Evolutionary conservation across 2,797 vertebrate species (phyloP).

Genomic region (Liparis tanakae): DNA sequence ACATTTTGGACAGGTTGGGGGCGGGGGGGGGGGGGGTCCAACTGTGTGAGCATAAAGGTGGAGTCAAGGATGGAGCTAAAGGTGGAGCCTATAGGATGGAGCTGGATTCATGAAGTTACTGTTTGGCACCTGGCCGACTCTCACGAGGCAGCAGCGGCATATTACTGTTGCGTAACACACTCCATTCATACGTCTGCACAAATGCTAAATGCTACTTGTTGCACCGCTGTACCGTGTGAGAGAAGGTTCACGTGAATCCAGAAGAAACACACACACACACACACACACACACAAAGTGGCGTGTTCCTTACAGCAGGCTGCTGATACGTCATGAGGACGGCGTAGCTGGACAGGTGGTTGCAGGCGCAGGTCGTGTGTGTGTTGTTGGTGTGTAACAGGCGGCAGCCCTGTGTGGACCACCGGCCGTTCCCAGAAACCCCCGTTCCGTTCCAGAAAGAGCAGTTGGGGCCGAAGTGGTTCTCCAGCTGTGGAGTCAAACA

Average conservation of each 20-base stretch:
- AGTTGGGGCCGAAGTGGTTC: conserved; percentile 94
- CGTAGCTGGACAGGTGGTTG: conserved; percentile 95
- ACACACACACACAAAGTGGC: not conserved
- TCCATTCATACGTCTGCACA: not conserved
- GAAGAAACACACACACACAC: not conserved
- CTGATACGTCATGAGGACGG: conserved; percentile 91
- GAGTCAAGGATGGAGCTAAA: not conserved
- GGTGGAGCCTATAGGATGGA: not conserved
- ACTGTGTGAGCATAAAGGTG: conserved; percentile 17
- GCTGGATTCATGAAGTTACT: conserved; percentile 2
- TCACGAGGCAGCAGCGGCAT: not conserved
- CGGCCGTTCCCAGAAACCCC: conserved; percentile 90
- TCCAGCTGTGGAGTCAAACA: conserved; percentile 81
- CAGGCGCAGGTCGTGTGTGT: conserved; percentile 94
- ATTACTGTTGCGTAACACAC: not conserved
- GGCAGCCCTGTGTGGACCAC: conserved; percentile 94
- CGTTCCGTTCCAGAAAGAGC: conserved; percentile 96
- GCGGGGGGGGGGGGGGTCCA: conserved; percentile 1
- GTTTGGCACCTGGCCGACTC: not conserved
- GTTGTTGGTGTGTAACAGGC: conserved; percentile 90
- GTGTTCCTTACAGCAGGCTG: conserved; percentile 84
- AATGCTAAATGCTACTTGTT: not conserved
- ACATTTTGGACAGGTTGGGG: conserved; percentile 10
- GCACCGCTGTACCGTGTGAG: not conserved
- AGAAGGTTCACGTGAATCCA: not conserved